A percentile compares a stretch with the other conserved stretches of the same genome.
Conservation (phyloP, 2,888 invertebrate species). For the Sthenelais limicola region DNA sequence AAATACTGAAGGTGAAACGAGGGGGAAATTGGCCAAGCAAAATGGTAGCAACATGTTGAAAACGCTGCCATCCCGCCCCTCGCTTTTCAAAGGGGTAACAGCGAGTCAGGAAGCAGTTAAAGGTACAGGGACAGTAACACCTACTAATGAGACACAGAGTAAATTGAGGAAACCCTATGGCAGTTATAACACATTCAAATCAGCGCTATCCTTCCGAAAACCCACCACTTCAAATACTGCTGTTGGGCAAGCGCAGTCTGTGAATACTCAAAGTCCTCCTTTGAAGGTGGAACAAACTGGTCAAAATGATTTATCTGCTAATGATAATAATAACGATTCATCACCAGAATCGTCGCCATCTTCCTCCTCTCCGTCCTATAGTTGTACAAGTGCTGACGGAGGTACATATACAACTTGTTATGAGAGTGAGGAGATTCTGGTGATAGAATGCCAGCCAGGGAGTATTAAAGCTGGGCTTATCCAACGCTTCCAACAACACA, state of each 20-base stretch:
- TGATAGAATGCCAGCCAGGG: constrained; percentile 18
- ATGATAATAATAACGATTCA: no score
- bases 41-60: constrained; percentile 23
- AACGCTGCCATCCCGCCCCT: constrained; percentile 16
- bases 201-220: constrained; percentile 11
- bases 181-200: constrained; percentile 13
- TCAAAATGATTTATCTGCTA: no score
- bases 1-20: no score
- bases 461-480: neutral
- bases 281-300: no score
- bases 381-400: no score
- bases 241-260: no score
- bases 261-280: no score
- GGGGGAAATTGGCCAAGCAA: constrained; percentile 19
- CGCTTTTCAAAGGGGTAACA: constrained; percentile 2
- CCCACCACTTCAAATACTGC: neutral
- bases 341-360: no score
- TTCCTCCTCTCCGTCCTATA: no score
- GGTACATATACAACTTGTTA: no score
- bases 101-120: neutral
- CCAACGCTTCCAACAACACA: constrained; percentile 19
- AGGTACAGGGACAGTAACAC: neutral
- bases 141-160: neutral
- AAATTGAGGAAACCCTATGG: constrained; percentile 23
- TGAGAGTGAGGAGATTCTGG: constrained; percentile 24